Conservation (phyloP, 2,888 invertebrate species). For the Erpobdella octoculata region DNA sequence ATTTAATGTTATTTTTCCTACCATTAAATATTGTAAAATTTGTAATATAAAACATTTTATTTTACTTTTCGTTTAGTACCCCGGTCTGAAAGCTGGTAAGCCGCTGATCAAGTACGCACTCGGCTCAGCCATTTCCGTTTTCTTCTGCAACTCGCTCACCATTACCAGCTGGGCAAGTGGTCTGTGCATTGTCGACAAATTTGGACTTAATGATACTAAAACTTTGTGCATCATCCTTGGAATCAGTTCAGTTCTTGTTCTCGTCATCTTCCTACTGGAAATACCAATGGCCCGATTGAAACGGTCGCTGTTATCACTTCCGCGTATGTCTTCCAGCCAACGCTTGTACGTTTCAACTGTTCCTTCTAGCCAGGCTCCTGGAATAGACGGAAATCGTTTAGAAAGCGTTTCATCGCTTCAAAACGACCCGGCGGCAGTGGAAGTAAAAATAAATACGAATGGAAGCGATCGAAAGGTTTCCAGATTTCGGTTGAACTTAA, state of each 20-base stretch:
- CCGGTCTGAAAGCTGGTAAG: background rate
- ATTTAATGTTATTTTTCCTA: background rate
- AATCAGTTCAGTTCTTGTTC: background rate
- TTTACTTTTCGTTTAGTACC: background rate
- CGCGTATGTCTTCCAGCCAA: too few species aligned
- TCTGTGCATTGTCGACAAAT: constrained; percentile 8
- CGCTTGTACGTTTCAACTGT: too few species aligned
- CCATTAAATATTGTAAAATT: background rate
- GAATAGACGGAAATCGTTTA: too few species aligned
- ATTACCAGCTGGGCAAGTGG: constrained; percentile 31
- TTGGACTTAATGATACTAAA: background rate
- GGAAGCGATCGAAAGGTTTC: too few species aligned
- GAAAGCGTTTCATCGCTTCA: too few species aligned
- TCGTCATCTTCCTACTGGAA: constrained; percentile 26
- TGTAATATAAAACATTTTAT: background rate
- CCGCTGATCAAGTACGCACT: background rate
- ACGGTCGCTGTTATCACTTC: too few species aligned
- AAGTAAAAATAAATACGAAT: too few species aligned
- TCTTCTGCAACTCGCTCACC: constrained; percentile 25
- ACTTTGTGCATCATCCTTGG: constrained; percentile 11
- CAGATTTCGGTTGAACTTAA: too few species aligned
- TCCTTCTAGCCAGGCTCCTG: too few species aligned
- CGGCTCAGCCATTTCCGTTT: constrained; percentile 6
- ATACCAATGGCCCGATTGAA: background rate
- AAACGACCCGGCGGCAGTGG: background rate